Evolutionary conservation across 1,140 invertebrate genomes (phyloP), one percentile per base, ranked within the genome.

Genomic region (Drosophila parvula): DNA sequence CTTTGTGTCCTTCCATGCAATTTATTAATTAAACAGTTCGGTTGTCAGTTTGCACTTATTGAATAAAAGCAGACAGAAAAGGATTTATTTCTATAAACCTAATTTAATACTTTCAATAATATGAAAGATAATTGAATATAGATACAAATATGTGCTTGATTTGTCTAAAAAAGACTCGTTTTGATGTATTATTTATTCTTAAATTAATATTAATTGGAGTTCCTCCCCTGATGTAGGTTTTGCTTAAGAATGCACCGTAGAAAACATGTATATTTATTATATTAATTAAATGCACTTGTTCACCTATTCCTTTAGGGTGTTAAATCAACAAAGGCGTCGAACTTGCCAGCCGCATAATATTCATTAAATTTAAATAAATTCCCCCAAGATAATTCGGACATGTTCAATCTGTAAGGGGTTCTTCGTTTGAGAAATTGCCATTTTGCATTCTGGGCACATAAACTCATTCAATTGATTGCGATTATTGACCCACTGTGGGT

Each of bases 401-500:
- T 10, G 36, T 18, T 64, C 44, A 48, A 65, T 64, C 22, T 65
- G 60, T 65, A 64, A 27, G 63, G 40, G 36, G 30, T 36, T 63
- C 16, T 36, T 63, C 16, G 59, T 34, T 11, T 59, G 16, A 47
- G 11, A 70, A 50, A 30, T 30, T 14, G 36, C 51, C 32, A 34
- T 71, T 55, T 71, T 71, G 69, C 69, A 71, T 58, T 41, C 69
- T 12, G 16, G n/a, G 44, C 69, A 71, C 69, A 71, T 70, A 71
- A 74, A 74, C 41, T 45, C 57, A 61, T 44, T 74, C 68, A 74
- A 74, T 61, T 74, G 69, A 74, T 62, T 51, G 57, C 40, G 70
- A 74, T 62, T 74, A 79, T 68, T 62, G 76, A 74, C 74, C 69
- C 78, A 85, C 81, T 85, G 81, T 56, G 60, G 22, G 53, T 45